A percentile compares a stretch with the other conserved stretches of the same genome.
These are phyloP conservation scores for Podarcis siculus DNA, from an alignment of 2,797 vertebrate species.

Conservation along the genomic window DNA sequence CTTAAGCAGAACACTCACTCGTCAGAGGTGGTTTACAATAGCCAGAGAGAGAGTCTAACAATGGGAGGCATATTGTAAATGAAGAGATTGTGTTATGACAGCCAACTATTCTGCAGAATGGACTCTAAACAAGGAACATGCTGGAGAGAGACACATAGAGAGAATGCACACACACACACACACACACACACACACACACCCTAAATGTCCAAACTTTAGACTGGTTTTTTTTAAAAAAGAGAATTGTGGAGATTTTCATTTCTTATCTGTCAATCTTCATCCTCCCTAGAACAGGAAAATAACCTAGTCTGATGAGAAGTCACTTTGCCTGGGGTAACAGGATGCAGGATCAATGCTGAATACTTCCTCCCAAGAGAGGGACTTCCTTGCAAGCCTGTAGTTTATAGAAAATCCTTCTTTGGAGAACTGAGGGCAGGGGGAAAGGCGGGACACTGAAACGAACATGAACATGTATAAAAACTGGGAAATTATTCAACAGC, in stretches of 20 bases:
- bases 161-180: too few relatives aligned
- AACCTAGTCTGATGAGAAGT: neutral
- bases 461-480: neutral
- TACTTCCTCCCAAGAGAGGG: neutral
- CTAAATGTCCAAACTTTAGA: neutral
- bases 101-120: constrained; percentile 47
- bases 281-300: neutral
- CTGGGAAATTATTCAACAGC: neutral
- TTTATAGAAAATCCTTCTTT: neutral
- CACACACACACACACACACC: too few relatives aligned
- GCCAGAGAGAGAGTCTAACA: constrained; percentile 47
- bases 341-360: neutral
- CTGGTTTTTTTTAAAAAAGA: neutral
- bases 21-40: constrained; percentile 42
- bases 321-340: neutral
- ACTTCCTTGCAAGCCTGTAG: neutral
- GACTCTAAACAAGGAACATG: constrained; percentile 28
- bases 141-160: neutral
- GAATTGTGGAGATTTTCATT: neutral
- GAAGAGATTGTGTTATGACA: constrained; percentile 45
- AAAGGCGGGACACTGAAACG: neutral
- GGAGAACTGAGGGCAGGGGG: neutral
- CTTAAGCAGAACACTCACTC: constrained; percentile 46
- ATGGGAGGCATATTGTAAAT: constrained; percentile 45
- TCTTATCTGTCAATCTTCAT: neutral